Base-by-base conservation (phyloP, 2,113 vertebrate species). In the Lepus americanus region DNA sequence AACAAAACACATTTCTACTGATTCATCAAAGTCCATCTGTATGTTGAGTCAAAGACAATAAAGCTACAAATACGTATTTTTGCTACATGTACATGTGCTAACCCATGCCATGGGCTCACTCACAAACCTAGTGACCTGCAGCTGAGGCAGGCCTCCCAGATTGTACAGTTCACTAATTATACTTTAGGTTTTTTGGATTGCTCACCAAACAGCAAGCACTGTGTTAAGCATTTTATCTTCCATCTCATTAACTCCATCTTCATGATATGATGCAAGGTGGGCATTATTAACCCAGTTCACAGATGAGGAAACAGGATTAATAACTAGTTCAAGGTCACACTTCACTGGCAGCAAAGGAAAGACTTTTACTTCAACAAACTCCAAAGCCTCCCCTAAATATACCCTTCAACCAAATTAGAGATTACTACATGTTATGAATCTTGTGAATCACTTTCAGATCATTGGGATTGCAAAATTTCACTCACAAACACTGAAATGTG, bases 291-390 rank as follows among this genome's bases (percentile, higher is more conserved):
- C 20, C 23, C 39, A 73, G 36, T 89, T 79, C 83, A 83, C 51
- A 82, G 64, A 23, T 25, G n/a, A 89, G 44, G 51, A 84, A 66
- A 80, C 39, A 69, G 29, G 3, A 23, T 51, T 39, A 16, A 33
- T 72, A 87, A 73, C 81, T 72, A 72, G 36, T 39, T 90, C 82
- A 87, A 87, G 36, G 23, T 81, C 55, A 89, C 39, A 51, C 33
- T 51, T 84, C 10, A 19, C 31, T 64, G 22, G 55, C 22, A 49
- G 61, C 83, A 51, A 67, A 92, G 73, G 53, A 74, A 87, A 87
- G 36, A 51, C 19, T 53, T 59, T 86, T 44, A 36, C 31, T 69
- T 77, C 8, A 49, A 25, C 74, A 76, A 59, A 79, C 31, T 61
- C 49, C 59, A 85, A 89, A 86, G 59, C 7, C 29, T 81, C 14